Conservation (phyloP, 2,113 vertebrate genomes). For the Struthio camelus region DNA sequence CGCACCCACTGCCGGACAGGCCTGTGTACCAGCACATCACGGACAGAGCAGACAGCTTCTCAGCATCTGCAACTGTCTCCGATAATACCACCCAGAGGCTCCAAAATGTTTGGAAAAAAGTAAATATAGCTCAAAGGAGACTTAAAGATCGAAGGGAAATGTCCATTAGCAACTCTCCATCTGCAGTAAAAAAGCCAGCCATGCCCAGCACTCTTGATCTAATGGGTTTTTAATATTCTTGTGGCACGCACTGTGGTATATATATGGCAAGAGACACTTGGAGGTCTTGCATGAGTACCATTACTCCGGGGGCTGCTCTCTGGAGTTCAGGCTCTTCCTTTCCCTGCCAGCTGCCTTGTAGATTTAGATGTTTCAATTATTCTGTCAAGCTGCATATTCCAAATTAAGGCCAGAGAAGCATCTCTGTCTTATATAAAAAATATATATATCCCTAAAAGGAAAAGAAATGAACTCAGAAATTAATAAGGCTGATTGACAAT, state of each 20-base stretch:
- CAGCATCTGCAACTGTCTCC: background rate
- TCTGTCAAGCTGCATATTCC: slow-evolving; percentile 51
- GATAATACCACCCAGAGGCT: background rate
- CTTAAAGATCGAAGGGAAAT: slow-evolving; percentile 31
- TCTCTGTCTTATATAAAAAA: slow-evolving; percentile 30
- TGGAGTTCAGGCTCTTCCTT: slow-evolving; percentile 25
- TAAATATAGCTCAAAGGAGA: slow-evolving; percentile 26
- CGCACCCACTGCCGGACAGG: fast-evolving
- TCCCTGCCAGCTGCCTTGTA: slow-evolving; percentile 46
- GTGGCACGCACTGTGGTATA: slow-evolving; percentile 24
- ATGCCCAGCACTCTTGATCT: slow-evolving; percentile 20
- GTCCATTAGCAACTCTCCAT: slow-evolving; percentile 43
- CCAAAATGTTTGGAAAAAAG: slow-evolving; percentile 19
- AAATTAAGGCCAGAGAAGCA: slow-evolving; percentile 33
- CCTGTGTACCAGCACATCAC: background rate
- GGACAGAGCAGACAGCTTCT: background rate
- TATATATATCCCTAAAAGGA: slow-evolving; percentile 59
- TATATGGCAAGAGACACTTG: slow-evolving; percentile 33
- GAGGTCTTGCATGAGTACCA: slow-evolving; percentile 50
- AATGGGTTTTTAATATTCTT: slow-evolving; percentile 62
- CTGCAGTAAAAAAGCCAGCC: slow-evolving; percentile 33
- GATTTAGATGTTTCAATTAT: slow-evolving; percentile 54
- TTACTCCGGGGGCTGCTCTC: slow-evolving; percentile 16
- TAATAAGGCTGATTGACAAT: slow-evolving; percentile 75
- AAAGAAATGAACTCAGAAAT: slow-evolving; percentile 71